Evolutionary conservation across 2,888 invertebrate genomes (phyloP), one percentile per base, ranked within the genome.

Genomic region (Eurytoma californica): DNA sequence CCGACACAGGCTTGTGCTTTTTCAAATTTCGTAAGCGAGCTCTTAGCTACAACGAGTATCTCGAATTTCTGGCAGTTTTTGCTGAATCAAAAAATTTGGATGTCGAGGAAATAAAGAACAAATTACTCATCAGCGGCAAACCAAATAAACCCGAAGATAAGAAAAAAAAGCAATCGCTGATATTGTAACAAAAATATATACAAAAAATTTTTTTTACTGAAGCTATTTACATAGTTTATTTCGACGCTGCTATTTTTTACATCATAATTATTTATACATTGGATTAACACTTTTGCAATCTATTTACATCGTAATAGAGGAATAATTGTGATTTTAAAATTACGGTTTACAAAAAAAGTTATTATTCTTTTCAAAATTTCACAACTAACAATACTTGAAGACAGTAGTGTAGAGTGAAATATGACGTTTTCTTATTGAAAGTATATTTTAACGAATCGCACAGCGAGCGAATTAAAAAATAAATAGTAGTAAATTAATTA

Each of bases 1-100:
- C 87, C 0, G 86, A 88, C 20, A 87, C 86, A 2, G 88, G 87
- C 28, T 55, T 87, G 4, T 84, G 84, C 49, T 88, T 88, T 72
- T 86, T 88, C 53, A 86, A 88, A 79, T 88, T 87, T 80, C 85
- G 85, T 3, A 87, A 87, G 80, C 84, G 88, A 49, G 88, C 88
- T 0, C 75, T 88, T 13, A 79, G 82, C 3, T 87, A 83, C 61
- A 82, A 86, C 0, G 85, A 88, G 63, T 88, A 86, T 75, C 80
- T 86, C 16, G 47, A 49, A 0, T 88, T 84, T 57, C 69, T 88
- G 28, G 77, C 83, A 66, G 85, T 87, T 30, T 60, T 88, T 60
- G 84, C 86, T 0, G 63, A 77, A 0, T 66, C 77, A 0, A 86
- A 84, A 65, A 80, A 82, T 13, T 68, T 88, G 2, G 72, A 86